Conservation (phyloP, 2,888 invertebrate species). For the Julus scandinavius region DNA sequence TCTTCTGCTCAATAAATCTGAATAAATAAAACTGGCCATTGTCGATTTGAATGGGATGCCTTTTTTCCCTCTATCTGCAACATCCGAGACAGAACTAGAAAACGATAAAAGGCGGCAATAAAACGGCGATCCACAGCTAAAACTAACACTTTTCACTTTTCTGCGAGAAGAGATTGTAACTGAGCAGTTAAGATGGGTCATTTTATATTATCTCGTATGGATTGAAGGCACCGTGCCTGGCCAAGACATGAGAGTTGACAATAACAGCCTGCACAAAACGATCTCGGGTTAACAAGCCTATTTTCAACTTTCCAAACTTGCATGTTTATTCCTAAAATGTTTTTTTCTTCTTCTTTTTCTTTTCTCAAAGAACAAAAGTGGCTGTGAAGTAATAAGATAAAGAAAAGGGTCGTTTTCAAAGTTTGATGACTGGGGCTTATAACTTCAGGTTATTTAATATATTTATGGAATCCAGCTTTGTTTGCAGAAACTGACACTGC, state of each 20-base stretch:
- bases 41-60: constrained; percentile 44
- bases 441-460: too few species aligned
- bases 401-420: background rate
- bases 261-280: constrained; percentile 33
- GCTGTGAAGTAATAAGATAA: constrained; percentile 23
- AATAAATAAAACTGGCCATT: constrained; percentile 52
- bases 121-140: background rate
- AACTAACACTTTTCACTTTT: constrained; percentile 40
- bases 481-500: too few species aligned
- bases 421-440: too few species aligned
- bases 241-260: background rate
- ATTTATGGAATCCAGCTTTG: too few species aligned
- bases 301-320: background rate
- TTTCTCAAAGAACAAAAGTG: background rate
- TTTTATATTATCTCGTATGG: background rate
- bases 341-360: too few species aligned
- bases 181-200: constrained; percentile 29
- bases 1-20: constrained; percentile 53
- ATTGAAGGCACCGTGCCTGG: constrained; percentile 10
- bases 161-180: constrained; percentile 41
- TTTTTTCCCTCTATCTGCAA: background rate
- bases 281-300: constrained; percentile 7
- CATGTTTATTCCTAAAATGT: background rate
- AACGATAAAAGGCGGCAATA: constrained; percentile 18
- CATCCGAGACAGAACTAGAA: constrained; percentile 33